Percentiles rank a stretch among this genome's conserved stretches.
Evolutionary conservation across 1,140 invertebrate genomes (phyloP).

Genomic region (Psilanteris sp.): DNA sequence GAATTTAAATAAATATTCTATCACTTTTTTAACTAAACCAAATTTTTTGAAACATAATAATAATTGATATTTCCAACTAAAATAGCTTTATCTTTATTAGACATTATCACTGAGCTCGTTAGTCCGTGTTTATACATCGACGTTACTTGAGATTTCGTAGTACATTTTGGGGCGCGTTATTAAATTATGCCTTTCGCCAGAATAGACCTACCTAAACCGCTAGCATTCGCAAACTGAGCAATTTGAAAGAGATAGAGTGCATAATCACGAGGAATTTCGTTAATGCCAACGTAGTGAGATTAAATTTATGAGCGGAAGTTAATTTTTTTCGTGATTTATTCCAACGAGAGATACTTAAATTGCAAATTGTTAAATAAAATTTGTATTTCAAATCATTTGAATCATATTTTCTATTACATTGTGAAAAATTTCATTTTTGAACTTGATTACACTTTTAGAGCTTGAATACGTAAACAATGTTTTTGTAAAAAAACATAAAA

Average conservation of each 20-base stretch:
- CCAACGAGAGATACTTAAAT: too few relatives aligned
- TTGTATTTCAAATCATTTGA: too few relatives aligned
- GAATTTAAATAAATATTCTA: background rate
- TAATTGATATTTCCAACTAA: background rate
- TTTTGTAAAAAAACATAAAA: too few relatives aligned
- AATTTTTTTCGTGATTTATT: too few relatives aligned
- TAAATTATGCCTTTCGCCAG: constrained; percentile 50
- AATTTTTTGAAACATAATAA: constrained; percentile 11
- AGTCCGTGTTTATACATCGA: constrained; percentile 22
- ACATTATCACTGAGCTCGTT: constrained; percentile 20
- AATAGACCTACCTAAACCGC: constrained; percentile 41
- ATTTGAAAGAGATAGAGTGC: constrained; percentile 28
- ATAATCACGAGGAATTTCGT: constrained; percentile 39
- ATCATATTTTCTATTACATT: too few relatives aligned
- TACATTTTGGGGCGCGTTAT: constrained; percentile 41
- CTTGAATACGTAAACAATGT: too few relatives aligned
- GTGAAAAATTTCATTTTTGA: too few relatives aligned
- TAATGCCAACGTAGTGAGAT: constrained; percentile 13
- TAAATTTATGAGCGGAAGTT: constrained; percentile 3
- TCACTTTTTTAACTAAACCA: background rate
- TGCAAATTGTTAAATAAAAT: too few relatives aligned
- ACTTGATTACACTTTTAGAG: too few relatives aligned
- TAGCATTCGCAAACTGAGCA: constrained; percentile 12
- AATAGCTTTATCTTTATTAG: constrained; percentile 1
- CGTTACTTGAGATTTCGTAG: constrained; percentile 34